Percentiles rank a stretch among this genome's conserved stretches.
phyloP scores from a whole-genome alignment of 2,888 invertebrate species.

The Drosophila siamana region DNA sequence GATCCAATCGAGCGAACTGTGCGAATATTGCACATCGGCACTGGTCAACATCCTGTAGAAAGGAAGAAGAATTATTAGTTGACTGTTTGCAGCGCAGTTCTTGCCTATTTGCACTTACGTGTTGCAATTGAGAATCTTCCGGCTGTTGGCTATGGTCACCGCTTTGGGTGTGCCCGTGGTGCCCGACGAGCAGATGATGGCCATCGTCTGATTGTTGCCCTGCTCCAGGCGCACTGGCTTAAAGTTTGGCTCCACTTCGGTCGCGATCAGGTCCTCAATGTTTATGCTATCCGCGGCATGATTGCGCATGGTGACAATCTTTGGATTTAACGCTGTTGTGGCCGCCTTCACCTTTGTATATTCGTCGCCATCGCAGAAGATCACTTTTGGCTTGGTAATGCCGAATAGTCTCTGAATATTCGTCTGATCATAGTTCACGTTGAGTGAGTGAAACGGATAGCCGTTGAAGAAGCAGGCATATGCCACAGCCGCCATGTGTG shows the following conservation, averaged over 20 bases:
- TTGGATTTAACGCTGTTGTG: slow-evolving; percentile 6
- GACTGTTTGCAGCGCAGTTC: no score
- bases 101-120: slow-evolving; percentile 17
- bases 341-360: slow-evolving; percentile 26
- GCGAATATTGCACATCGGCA: slow-evolving; percentile 30
- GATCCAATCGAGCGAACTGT: slow-evolving; percentile 32
- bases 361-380: slow-evolving; percentile 48
- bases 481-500: slow-evolving; percentile 56
- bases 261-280: slow-evolving; percentile 24
- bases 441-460: slow-evolving; percentile 56
- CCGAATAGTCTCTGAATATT: slow-evolving; percentile 26
- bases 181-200: slow-evolving; percentile 70
- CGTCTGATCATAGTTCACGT: slow-evolving; percentile 25
- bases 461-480: slow-evolving; percentile 59
- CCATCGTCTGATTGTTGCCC: slow-evolving; percentile 53
- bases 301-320: slow-evolving; percentile 38
- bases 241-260: slow-evolving; percentile 15
- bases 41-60: slow-evolving; percentile 14
- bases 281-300: slow-evolving; percentile 4
- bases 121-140: slow-evolving; percentile 16
- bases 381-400: slow-evolving; percentile 30
- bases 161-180: slow-evolving; percentile 72
- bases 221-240: slow-evolving; percentile 43
- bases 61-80: background rate
- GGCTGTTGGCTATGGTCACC: slow-evolving; percentile 42